phyloP scores from a whole-genome alignment of 2,113 vertebrate genomes.

The Emydocephalus ijimae region DNA sequence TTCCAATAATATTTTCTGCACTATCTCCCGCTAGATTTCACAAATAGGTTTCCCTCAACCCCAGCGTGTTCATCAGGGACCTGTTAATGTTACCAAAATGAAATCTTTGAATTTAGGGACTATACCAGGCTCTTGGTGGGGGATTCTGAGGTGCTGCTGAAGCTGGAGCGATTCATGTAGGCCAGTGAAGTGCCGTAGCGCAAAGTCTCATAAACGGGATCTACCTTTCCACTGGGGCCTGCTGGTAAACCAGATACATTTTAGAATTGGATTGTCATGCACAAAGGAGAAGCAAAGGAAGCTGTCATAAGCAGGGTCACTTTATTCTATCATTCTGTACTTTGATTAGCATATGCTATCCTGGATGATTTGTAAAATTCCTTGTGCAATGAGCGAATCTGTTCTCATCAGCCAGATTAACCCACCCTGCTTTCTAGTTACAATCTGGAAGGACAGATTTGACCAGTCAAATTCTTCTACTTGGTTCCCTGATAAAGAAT shows the following conservation, averaged over 20 bases:
- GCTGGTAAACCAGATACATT: background rate
- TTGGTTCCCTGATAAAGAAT: background rate
- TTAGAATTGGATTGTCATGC: background rate
- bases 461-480: background rate
- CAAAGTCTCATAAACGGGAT: conserved; percentile 86
- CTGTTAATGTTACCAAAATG: background rate
- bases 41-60: background rate
- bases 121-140: conserved; percentile 85
- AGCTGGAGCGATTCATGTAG: conserved; percentile 84
- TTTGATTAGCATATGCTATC: background rate
- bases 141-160: conserved; percentile 86
- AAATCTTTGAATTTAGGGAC: background rate
- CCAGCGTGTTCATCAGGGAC: background rate
- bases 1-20: background rate
- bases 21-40: background rate
- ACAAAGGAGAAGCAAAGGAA: background rate
- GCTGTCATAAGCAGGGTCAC: background rate
- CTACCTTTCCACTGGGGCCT: conserved; percentile 71
- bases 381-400: background rate
- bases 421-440: background rate
- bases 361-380: background rate
- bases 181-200: conserved; percentile 88
- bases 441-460: background rate
- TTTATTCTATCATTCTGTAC: background rate
- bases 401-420: background rate